These are phyloP conservation scores for Lithobates pipiens DNA, from an alignment of 2,797 vertebrate genomes.

Conservation along the genomic window DNA sequence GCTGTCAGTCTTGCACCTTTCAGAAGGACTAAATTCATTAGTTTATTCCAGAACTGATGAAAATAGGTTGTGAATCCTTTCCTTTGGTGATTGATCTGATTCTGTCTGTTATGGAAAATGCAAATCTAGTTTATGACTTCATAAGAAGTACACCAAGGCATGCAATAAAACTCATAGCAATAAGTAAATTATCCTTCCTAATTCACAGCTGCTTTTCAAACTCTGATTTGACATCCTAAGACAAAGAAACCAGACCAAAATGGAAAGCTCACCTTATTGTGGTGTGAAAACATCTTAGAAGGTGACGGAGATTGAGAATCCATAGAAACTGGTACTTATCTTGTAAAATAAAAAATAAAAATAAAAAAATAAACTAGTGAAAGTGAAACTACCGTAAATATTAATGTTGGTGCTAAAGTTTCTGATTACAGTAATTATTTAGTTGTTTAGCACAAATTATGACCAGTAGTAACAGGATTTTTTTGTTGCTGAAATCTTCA, in stretches of 20 bases:
- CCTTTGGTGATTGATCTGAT: conserved; percentile 45
- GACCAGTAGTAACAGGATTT: too few relatives aligned
- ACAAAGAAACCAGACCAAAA: conserved; percentile 15
- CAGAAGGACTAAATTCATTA: conserved; percentile 59
- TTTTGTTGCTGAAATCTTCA: too few relatives aligned
- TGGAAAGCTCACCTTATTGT: background rate
- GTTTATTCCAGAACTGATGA: conserved; percentile 54
- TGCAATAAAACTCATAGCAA: conserved; percentile 53
- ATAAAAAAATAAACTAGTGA: too few relatives aligned
- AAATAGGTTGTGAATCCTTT: conserved; percentile 54
- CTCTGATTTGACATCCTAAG: conserved; percentile 22
- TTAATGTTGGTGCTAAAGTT: too few relatives aligned
- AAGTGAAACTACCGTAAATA: too few relatives aligned
- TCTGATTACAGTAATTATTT: too few relatives aligned
- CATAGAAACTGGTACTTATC: too few relatives aligned
- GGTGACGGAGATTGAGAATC: too few relatives aligned
- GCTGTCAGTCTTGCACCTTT: conserved; percentile 56
- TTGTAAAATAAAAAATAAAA: too few relatives aligned
- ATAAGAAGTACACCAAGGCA: conserved; percentile 48
- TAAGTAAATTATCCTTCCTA: conserved; percentile 44
- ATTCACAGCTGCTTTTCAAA: conserved; percentile 30
- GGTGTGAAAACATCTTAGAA: too few relatives aligned
- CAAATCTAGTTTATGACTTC: conserved; percentile 58
- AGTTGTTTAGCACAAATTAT: too few relatives aligned
- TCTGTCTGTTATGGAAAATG: conserved; percentile 57